Evolutionary conservation across 2,888 invertebrate species (phyloP).

Genomic region (Mongoloraphidia duomilia): DNA sequence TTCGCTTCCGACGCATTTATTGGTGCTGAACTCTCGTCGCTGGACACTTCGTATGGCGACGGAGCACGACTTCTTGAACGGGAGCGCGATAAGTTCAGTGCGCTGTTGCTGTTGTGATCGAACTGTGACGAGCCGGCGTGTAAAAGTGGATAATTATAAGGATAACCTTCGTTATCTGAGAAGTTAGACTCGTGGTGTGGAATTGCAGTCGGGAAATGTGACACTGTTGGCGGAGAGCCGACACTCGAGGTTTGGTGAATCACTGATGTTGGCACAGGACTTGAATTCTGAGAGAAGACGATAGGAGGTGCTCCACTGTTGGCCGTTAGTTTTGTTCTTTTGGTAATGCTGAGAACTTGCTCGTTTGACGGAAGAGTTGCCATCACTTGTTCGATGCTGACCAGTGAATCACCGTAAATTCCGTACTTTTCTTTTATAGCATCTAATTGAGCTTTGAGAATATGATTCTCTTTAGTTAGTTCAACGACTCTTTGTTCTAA

Average conservation of each 20-base stretch:
- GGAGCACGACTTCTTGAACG: constrained; percentile 34
- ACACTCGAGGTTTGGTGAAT: constrained; percentile 35
- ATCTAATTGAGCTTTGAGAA: constrained; percentile 81
- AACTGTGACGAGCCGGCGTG: constrained; percentile 30
- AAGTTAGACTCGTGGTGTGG: constrained; percentile 24
- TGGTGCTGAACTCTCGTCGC: constrained; percentile 38
- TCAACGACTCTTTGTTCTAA: constrained; percentile 88
- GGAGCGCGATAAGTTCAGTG: constrained; percentile 45
- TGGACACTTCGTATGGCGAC: constrained; percentile 70
- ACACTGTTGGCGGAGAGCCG: constrained; percentile 24
- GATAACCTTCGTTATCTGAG: constrained; percentile 20
- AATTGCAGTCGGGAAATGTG: constrained; percentile 5
- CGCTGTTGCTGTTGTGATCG: constrained; percentile 44
- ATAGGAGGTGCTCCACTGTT: constrained; percentile 29
- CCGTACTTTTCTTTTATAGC: constrained; percentile 89
- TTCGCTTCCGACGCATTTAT: constrained; percentile 40
- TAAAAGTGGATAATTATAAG: constrained; percentile 18
- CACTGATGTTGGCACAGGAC: constrained; percentile 43
- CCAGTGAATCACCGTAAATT: constrained; percentile 72
- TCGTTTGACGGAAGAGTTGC: constrained; percentile 74
- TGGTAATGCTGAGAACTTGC: constrained; percentile 70
- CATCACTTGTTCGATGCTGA: constrained; percentile 78
- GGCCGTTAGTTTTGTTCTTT: constrained; percentile 45
- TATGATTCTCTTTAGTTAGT: constrained; percentile 88
- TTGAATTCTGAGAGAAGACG: constrained; percentile 40